Conservation (phyloP, 2,888 invertebrate species). For the Ctenicera cuprea region DNA sequence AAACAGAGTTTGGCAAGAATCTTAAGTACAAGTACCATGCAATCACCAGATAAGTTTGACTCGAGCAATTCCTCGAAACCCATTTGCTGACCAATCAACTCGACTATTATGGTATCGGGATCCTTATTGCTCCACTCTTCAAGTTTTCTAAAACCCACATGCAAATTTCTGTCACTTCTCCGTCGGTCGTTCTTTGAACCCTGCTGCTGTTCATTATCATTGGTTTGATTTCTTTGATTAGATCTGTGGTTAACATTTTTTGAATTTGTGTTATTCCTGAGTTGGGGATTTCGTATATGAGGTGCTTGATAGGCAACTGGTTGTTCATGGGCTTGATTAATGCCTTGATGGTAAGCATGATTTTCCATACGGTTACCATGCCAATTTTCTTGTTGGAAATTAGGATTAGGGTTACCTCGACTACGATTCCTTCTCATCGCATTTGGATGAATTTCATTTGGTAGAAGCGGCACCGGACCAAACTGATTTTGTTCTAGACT, state of each 20-base stretch:
- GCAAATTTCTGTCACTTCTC: neutral
- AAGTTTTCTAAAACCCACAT: conserved; percentile 71
- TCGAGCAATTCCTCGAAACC: conserved; percentile 74
- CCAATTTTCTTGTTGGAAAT: no score
- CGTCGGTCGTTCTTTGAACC: neutral
- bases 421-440: no score
- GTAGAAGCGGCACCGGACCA: no score
- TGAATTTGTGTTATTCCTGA: neutral
- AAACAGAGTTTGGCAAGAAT: conserved; percentile 74
- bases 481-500: no score
- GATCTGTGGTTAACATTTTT: no score
- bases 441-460: no score
- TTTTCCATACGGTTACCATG: no score
- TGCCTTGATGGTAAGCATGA: no score
- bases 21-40: conserved; percentile 44
- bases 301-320: neutral
- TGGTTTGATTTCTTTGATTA: neutral
- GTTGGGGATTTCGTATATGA: neutral
- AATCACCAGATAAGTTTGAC: conserved; percentile 44
- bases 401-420: no score
- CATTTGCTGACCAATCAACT: conserved; percentile 70
- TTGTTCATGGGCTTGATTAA: no score
- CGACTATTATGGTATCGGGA: conserved; percentile 71
- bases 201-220: neutral
- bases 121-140: conserved; percentile 71